A percentile compares a stretch with the other conserved stretches of the same genome.
Conservation (phyloP, 2,113 vertebrate genomes). For the Syngnathus scovelli region DNA sequence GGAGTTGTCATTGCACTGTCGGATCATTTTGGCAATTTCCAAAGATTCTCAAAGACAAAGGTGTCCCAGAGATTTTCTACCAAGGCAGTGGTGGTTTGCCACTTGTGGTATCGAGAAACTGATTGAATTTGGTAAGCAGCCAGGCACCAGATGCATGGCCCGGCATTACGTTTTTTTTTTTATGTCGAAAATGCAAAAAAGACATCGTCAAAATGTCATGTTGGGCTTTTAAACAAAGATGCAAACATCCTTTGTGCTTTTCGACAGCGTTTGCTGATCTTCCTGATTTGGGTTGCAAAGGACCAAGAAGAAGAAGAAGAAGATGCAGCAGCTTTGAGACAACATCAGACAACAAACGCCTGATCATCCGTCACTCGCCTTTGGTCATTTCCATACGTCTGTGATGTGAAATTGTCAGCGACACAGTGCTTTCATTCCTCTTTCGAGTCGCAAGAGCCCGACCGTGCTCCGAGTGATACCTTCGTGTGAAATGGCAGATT, state of each 20-base stretch:
- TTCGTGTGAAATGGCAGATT: constrained; percentile 21
- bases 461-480: constrained; percentile 19
- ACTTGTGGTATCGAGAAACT: too few species aligned
- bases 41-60: too few species aligned
- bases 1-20: too few species aligned
- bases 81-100: too few species aligned
- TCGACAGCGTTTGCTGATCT: background rate
- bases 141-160: too few species aligned
- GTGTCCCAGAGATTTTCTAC: too few species aligned
- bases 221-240: background rate
- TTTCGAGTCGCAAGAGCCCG: constrained; percentile 31
- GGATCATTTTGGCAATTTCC: too few species aligned
- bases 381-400: constrained; percentile 3
- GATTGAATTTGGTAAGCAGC: too few species aligned
- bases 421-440: background rate
- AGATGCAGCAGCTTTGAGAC: background rate
- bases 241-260: background rate
- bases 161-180: background rate
- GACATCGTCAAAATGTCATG: background rate
- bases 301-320: background rate
- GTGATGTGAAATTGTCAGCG: background rate
- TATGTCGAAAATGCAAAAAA: background rate
- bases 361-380: background rate
- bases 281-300: background rate
- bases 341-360: background rate